Percentiles rank a stretch among this genome's conserved stretches.
Evolutionary conservation across 2,888 invertebrate species (phyloP).

Genomic region (Folsomia candida): DNA sequence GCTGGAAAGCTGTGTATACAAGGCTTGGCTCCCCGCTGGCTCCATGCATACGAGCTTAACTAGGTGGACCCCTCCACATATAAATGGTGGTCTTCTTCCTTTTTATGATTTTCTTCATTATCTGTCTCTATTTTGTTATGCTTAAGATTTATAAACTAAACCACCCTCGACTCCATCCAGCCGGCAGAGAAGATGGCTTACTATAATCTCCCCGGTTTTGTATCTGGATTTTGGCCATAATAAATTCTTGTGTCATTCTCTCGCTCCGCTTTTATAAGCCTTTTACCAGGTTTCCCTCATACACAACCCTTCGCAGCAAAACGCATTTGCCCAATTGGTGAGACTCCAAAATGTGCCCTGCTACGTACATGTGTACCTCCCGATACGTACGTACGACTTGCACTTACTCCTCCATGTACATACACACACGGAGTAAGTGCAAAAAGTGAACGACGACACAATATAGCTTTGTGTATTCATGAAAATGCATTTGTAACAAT

Average conservation of each 20-base stretch:
- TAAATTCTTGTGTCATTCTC: background rate
- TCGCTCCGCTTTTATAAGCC: background rate
- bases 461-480: background rate
- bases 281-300: no score
- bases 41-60: background rate
- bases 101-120: constrained; percentile 8
- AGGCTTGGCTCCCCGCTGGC: constrained; percentile 27
- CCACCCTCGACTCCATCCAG: no score
- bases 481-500: background rate
- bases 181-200: no score
- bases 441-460: no score
- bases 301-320: no score
- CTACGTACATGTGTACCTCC: no score
- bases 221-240: background rate
- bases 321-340: no score
- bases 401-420: no score
- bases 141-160: background rate
- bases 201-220: background rate
- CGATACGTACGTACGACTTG: no score
- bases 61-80: no score
- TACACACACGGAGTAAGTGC: no score
- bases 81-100: background rate
- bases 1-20: constrained; percentile 39
- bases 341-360: no score
- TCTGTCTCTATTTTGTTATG: background rate